Evolutionary conservation across 1,140 invertebrate genomes (phyloP).

Genomic region (Triops cancriformis): DNA sequence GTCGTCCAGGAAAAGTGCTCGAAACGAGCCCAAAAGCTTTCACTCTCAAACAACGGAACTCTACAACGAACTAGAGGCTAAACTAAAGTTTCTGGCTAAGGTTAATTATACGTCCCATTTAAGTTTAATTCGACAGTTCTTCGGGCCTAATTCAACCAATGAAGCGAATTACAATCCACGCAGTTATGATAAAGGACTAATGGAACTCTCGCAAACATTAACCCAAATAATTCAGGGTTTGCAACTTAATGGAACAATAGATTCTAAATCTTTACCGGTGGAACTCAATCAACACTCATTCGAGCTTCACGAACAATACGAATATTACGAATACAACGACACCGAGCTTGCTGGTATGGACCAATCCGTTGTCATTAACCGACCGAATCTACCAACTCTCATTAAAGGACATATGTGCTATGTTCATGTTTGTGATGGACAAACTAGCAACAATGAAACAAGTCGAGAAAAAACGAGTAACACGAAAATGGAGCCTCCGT

Average conservation of each 20-base stretch:
- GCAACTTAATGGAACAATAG: background rate
- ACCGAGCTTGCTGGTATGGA: background rate
- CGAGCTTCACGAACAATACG: background rate
- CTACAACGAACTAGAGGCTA: background rate
- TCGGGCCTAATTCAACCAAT: background rate
- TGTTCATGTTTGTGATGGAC: background rate
- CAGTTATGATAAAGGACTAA: background rate
- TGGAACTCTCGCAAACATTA: background rate
- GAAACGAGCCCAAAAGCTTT: background rate
- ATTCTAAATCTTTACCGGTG: background rate
- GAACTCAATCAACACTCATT: background rate
- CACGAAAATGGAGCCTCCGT: slow-evolving; percentile 6
- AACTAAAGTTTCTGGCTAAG: background rate
- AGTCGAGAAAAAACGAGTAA: background rate
- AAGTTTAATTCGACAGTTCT: background rate
- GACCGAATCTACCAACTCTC: background rate
- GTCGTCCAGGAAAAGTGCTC: background rate
- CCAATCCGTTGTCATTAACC: background rate
- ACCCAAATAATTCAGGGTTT: background rate
- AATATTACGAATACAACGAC: background rate
- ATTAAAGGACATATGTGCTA: background rate
- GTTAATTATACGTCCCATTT: background rate
- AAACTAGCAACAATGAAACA: background rate
- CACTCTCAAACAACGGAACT: background rate
- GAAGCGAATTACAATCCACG: background rate